A percentile compares a stretch with the other conserved stretches of the same genome.
phyloP scores from a whole-genome alignment of 2,888 invertebrate genomes.

The Apamea epomidion region DNA sequence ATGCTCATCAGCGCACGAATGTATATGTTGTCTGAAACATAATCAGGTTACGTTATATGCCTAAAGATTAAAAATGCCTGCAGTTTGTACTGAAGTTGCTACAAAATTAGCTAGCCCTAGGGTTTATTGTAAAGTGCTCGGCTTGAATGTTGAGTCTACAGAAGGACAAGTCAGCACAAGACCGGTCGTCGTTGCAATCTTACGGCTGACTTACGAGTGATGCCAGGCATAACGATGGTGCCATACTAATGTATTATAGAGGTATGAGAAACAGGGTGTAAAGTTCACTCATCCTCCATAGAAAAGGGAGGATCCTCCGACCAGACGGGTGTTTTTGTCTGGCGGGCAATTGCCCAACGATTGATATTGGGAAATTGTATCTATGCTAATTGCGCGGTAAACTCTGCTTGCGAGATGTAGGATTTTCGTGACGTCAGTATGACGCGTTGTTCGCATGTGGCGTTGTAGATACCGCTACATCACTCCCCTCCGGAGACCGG shows the following conservation, averaged over 20 bases:
- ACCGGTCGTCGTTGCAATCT: neutral
- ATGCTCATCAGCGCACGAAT: slow-evolving; percentile 18
- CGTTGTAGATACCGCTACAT: no score
- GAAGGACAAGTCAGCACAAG: neutral
- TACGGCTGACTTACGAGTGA: neutral
- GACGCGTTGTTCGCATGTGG: no score
- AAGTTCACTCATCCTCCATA: no score
- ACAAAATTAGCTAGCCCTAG: neutral
- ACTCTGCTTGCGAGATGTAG: no score
- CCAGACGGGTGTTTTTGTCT: no score
- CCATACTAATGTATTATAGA: neutral
- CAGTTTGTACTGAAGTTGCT: neutral
- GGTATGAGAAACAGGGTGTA: no score
- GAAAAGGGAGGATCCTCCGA: no score
- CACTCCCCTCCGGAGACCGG: no score
- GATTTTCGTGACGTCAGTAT: no score
- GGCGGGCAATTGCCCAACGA: no score
- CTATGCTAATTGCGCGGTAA: no score
- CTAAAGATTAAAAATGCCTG: neutral
- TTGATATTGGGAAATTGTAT: no score
- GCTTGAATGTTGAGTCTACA: neutral
- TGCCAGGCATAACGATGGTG: neutral
- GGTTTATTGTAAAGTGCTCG: neutral
- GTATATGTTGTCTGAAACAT: slow-evolving; percentile 19
- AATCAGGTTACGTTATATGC: slow-evolving; percentile 26